Percentiles rank a stretch among this genome's conserved stretches.
Conservation (phyloP, 2,113 vertebrate species). For the Murina feae region DNA sequence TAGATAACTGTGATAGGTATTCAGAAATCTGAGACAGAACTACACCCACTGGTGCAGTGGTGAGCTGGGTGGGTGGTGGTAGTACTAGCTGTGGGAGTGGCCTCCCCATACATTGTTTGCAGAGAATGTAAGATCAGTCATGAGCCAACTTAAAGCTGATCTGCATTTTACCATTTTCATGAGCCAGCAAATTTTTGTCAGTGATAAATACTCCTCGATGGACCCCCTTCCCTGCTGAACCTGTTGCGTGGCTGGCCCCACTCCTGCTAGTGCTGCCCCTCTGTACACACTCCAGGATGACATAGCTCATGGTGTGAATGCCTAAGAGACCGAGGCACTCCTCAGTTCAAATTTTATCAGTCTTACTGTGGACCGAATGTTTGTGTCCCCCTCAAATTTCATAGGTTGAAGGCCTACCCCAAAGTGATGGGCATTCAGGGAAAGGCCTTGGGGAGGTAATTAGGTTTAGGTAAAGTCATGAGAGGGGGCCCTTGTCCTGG, state of each 20-base stretch:
- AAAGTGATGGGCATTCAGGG: background rate
- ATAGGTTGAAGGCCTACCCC: background rate
- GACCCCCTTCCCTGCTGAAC: too few species aligned
- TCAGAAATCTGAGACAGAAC: background rate
- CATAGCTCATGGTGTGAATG: background rate
- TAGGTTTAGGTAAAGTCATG: background rate
- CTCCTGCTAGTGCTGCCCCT: background rate
- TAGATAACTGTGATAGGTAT: background rate
- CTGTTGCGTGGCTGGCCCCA: background rate
- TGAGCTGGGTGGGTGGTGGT: fast-evolving
- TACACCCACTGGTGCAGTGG: fast-evolving
- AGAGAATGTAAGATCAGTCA: background rate
- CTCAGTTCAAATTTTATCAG: background rate
- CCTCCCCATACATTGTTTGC: fast-evolving
- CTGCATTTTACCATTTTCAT: background rate
- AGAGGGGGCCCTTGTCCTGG: background rate
- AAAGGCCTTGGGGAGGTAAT: background rate
- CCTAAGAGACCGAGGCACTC: background rate
- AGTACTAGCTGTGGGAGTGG: background rate
- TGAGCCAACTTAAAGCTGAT: background rate
- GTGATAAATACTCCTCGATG: background rate
- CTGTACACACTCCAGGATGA: background rate
- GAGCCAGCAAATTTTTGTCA: background rate
- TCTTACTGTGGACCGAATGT: background rate
- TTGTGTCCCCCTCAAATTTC: background rate